A percentile compares a stretch with the other conserved stretches of the same genome.
Conservation (phyloP, 1,140 invertebrate genomes). For the Orius insidiosus region DNA sequence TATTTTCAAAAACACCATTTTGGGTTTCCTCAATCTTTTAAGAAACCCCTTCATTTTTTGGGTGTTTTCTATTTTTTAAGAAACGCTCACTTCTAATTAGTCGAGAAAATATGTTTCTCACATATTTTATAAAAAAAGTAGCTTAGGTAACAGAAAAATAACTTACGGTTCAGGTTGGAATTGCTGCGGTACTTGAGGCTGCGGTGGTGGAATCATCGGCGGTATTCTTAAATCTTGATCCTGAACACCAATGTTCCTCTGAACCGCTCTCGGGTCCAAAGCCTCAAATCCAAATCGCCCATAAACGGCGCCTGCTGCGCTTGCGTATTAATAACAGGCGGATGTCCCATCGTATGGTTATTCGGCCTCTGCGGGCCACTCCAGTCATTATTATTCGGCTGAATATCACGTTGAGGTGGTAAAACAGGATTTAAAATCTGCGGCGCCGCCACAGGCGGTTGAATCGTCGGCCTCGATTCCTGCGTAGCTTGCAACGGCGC, state of each 20-base stretch:
- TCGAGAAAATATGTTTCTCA: neutral
- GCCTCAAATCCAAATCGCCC: conserved; percentile 30
- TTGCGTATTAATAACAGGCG: conserved; percentile 23
- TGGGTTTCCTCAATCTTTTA: too few species aligned
- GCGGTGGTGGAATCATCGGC: conserved; percentile 20
- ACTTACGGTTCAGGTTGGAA: conserved; percentile 11
- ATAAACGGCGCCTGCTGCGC: conserved; percentile 8
- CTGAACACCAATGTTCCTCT: conserved; percentile 20
- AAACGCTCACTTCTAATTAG: neutral
- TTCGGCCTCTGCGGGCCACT: conserved; percentile 13
- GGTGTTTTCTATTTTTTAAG: too few species aligned
- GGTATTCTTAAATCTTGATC: conserved; percentile 44
- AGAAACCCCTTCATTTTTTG: too few species aligned
- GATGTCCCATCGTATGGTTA: conserved; percentile 18
- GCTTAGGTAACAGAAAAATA: neutral
- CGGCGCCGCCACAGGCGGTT: conserved; percentile 19
- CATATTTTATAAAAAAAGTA: neutral
- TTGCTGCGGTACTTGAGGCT: conserved; percentile 7
- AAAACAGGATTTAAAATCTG: conserved; percentile 20
- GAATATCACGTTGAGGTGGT: conserved; percentile 22
- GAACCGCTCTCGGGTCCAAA: conserved; percentile 30
- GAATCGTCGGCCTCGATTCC: conserved; percentile 10
- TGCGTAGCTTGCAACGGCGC: conserved; percentile 20
- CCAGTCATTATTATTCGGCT: conserved; percentile 17
- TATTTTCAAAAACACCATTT: too few species aligned